These are phyloP conservation scores for Escarpia spicata DNA, from an alignment of 2,888 invertebrate species.

Conservation along the genomic window DNA sequence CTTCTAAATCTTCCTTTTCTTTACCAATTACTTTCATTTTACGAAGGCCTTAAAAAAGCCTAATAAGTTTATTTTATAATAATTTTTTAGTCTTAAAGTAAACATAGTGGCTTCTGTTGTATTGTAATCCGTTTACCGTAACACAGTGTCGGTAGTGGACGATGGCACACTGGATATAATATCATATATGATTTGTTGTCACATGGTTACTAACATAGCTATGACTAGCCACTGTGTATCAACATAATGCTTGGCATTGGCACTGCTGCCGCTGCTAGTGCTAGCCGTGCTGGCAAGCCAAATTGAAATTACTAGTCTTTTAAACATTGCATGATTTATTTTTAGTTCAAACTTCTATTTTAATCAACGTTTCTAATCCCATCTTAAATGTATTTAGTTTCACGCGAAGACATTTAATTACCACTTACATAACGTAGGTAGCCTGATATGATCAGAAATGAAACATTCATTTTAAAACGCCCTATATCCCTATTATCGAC, in stretches of 20 bases:
- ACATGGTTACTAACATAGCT: not conserved
- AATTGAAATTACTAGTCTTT: too few species aligned
- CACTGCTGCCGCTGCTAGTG: too few species aligned
- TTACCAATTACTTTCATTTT: too few species aligned
- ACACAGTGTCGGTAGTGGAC: not conserved
- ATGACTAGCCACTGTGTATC: not conserved
- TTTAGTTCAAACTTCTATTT: not conserved
- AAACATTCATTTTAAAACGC: not conserved
- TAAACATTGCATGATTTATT: not conserved
- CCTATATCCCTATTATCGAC: not conserved
- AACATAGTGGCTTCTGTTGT: too few species aligned
- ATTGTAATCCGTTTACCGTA: too few species aligned
- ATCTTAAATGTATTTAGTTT: not conserved
- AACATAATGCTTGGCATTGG: too few species aligned
- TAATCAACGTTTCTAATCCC: not conserved
- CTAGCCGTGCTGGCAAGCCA: too few species aligned
- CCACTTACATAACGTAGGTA: not conserved
- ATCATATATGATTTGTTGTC: not conserved
- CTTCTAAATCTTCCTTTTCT: too few species aligned
- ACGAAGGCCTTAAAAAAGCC: too few species aligned
- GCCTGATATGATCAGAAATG: conserved; percentile 1
- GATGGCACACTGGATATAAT: not conserved
- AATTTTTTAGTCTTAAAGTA: too few species aligned
- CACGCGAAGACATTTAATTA: not conserved
- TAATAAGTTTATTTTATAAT: too few species aligned